phyloP scores from a whole-genome alignment of 1,140 invertebrate species.

The Drosophila tropicalis region DNA sequence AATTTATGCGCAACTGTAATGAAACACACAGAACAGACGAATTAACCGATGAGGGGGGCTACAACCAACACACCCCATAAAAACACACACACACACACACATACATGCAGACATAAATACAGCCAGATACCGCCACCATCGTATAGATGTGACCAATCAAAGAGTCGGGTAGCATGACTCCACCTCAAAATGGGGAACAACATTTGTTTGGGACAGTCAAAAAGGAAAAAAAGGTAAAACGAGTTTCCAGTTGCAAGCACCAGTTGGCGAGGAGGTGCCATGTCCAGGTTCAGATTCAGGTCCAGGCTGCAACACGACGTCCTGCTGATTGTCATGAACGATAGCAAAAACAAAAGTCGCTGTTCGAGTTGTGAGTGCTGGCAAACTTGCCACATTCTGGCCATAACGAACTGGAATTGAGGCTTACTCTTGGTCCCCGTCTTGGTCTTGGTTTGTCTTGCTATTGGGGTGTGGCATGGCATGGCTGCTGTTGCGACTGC shows the following conservation, averaged over 20 bases:
- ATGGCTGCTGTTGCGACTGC: slow-evolving; percentile 36
- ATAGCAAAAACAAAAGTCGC: slow-evolving; percentile 51
- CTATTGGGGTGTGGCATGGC: slow-evolving; percentile 50
- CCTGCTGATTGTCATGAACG: slow-evolving; percentile 70
- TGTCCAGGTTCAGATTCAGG: slow-evolving; percentile 16
- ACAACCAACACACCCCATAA: background rate
- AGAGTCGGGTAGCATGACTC: slow-evolving; percentile 55
- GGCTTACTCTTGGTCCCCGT: background rate
- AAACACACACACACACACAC: slow-evolving; percentile 20
- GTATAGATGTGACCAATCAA: slow-evolving; percentile 55
- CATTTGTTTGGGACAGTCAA: slow-evolving; percentile 30
- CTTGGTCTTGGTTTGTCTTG: slow-evolving; percentile 22
- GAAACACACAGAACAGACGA: slow-evolving; percentile 48
- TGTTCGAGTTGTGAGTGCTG: slow-evolving; percentile 43
- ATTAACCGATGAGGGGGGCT: background rate
- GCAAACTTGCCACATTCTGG: slow-evolving; percentile 42
- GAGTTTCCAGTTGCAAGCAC: slow-evolving; percentile 57
- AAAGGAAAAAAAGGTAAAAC: slow-evolving; percentile 39
- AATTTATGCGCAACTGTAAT: slow-evolving; percentile 79
- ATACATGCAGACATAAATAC: background rate
- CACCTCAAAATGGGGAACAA: slow-evolving; percentile 74
- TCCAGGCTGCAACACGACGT: slow-evolving; percentile 51
- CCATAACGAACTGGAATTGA: slow-evolving; percentile 31
- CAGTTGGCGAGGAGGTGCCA: slow-evolving; percentile 20
- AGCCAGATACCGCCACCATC: background rate